Base-by-base conservation (phyloP, 2,888 invertebrate species). In the Odontomyia ornata region DNA sequence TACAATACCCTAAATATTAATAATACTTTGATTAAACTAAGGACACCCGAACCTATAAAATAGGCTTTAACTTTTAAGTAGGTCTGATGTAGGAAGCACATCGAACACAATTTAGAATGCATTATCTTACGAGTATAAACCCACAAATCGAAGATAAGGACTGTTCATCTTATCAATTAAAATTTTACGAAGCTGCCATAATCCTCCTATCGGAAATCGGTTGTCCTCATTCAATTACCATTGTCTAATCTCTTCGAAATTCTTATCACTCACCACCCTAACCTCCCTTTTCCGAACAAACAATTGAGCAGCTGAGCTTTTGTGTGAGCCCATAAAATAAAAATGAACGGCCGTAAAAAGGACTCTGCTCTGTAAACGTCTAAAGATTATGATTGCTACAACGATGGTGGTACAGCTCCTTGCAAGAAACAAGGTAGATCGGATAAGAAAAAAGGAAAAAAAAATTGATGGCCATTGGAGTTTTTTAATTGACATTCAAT, bases 401-500 rank as follows among this genome's bases (percentile, higher is more conserved):
- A n/a, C 73, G 57, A 47, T n/a, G 30, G 47, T 21, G 4, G 7
- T 47, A 36, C 9, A 9, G 36, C 25, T 60, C 60, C 23, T 25
- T 23, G 25, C 60, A 13, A 60, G 21, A 60, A 60, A 25, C 13
- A 60, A 25, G 9, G 25, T 60, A 25, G 3, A 60, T 60, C 60
- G 57, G 36, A n/a, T 46, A 15, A 15, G 23, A 21, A 73, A 28
- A 60, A 43, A 36, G 57, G 25, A 64, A 27, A 18, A 28, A 18
- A 69, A 69, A 73, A 57, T 60, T 73, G 73, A 30, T 73, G 36
- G 73, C 60, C 73, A 73, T 73, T 60, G 21, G 27, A 57, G 56
- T 72, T 72, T 72, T 72, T 73, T 73, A 73, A 73, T 73, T 60
- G 73, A 73, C 73, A 73, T 73, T 73, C 73, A 73, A 73, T 73